Percentiles rank a stretch among this genome's conserved stretches.
These are phyloP conservation scores for Cyphomyrus discorhynchus DNA, from an alignment of 2,113 vertebrate species.

Conservation along the genomic window DNA sequence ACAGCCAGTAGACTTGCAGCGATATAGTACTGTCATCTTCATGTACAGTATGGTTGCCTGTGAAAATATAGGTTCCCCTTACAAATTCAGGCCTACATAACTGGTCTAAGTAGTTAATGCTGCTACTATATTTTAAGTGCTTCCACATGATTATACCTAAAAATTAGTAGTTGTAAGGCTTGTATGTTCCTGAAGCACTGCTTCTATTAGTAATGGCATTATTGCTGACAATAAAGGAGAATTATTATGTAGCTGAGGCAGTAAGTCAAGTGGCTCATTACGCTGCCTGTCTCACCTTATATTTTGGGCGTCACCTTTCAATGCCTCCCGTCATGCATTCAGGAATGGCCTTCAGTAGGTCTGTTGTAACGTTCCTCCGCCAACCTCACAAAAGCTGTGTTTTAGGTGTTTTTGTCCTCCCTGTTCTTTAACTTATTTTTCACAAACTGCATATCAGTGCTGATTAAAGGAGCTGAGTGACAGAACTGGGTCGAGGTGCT, in stretches of 20 bases:
- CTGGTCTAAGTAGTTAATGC: not conserved
- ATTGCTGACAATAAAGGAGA: not conserved
- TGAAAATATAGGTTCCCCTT: not conserved
- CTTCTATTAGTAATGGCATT: not conserved
- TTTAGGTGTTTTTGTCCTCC: not conserved
- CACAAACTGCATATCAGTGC: not conserved
- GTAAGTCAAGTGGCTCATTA: not conserved
- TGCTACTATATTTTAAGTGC: not conserved
- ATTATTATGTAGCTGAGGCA: not conserved
- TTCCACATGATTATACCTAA: not conserved
- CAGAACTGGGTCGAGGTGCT: conserved; percentile 59
- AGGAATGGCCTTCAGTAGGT: not conserved
- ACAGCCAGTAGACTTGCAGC: not conserved
- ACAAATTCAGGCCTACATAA: not conserved
- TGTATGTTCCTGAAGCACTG: not conserved
- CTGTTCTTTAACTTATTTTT: not conserved
- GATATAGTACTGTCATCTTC: not conserved
- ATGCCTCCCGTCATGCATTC: not conserved
- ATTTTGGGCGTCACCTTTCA: not conserved
- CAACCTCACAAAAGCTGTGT: not conserved
- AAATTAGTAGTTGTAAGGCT: not conserved
- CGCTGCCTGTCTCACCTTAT: not conserved
- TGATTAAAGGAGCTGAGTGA: conserved; percentile 46
- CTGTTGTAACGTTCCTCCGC: not conserved
- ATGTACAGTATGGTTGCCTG: not conserved